phyloP scores from a whole-genome alignment of 2,113 vertebrate species.

The Columba livia region DNA sequence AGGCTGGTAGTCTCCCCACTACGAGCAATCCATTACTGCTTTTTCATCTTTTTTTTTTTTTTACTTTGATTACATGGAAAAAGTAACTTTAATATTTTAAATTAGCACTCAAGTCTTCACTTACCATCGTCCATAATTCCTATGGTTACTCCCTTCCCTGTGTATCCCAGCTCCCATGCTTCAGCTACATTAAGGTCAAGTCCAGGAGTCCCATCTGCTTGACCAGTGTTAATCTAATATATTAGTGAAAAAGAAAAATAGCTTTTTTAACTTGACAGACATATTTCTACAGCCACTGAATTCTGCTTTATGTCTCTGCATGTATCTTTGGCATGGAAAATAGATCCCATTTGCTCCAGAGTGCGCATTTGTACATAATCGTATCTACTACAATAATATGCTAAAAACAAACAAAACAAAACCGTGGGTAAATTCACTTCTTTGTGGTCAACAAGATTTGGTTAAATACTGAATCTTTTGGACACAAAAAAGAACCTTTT shows the following conservation, averaged over 20 bases:
- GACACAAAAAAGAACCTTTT: background rate
- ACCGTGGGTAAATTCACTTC: background rate
- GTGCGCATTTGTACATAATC: background rate
- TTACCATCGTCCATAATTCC: slow-evolving; percentile 99
- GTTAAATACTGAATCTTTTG: background rate
- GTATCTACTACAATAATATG: background rate
- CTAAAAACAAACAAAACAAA: background rate
- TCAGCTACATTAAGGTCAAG: slow-evolving; percentile 98
- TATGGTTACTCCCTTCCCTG: slow-evolving; percentile 95
- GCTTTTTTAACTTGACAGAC: slow-evolving; percentile 19
- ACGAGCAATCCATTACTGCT: background rate
- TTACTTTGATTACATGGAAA: background rate
- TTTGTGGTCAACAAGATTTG: background rate
- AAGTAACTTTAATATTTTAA: background rate
- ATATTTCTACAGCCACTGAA: background rate
- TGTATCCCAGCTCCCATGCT: slow-evolving; percentile 96
- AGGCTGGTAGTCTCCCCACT: background rate
- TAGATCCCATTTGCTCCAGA: background rate
- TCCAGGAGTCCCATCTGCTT: slow-evolving; percentile 97
- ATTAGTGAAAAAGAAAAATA: slow-evolving; percentile 62
- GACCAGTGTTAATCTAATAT: slow-evolving; percentile 96
- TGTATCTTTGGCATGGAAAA: background rate
- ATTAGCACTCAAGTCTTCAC: slow-evolving; percentile 45
- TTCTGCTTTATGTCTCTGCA: background rate
- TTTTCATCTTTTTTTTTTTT: background rate